A percentile compares a stretch with the other conserved stretches of the same genome.
These are phyloP conservation scores for Lycaon pictus DNA, from an alignment of 2,113 vertebrate species.

Conservation along the genomic window DNA sequence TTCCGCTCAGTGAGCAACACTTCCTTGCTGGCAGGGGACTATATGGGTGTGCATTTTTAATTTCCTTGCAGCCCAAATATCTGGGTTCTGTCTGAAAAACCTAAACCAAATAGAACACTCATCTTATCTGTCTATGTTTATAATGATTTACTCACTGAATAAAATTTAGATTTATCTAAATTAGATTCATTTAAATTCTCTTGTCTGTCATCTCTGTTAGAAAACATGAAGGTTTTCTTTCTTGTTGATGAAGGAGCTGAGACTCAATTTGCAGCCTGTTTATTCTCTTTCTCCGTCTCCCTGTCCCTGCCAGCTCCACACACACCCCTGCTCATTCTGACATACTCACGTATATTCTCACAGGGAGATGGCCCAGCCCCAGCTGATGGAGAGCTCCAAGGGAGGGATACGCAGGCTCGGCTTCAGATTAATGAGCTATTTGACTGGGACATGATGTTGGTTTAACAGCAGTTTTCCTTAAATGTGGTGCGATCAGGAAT, in stretches of 20 bases:
- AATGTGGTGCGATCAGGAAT: slow-evolving; percentile 79
- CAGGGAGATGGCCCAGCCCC: not conserved
- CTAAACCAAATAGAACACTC: slow-evolving; percentile 48
- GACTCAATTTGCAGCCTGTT: slow-evolving; percentile 48
- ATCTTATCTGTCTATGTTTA: slow-evolving; percentile 42
- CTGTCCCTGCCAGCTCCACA: not conserved
- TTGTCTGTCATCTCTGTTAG: slow-evolving; percentile 66
- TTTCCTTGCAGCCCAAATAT: slow-evolving; percentile 22
- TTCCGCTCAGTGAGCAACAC: not conserved
- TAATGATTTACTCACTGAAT: slow-evolving; percentile 63
- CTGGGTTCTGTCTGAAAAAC: slow-evolving; percentile 20
- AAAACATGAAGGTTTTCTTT: slow-evolving; percentile 73
- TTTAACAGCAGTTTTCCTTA: slow-evolving; percentile 78
- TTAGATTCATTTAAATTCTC: slow-evolving; percentile 69
- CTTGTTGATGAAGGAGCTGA: slow-evolving; percentile 56
- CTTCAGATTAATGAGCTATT: slow-evolving; percentile 73
- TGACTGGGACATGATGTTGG: slow-evolving; percentile 63
- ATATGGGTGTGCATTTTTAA: not conserved
- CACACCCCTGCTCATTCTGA: not conserved
- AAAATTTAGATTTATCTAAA: slow-evolving; percentile 78
- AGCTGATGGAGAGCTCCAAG: not conserved
- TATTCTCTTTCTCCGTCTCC: not conserved
- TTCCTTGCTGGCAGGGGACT: not conserved
- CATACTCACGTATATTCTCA: not conserved
- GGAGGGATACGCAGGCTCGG: not conserved